Evolutionary conservation across 2,797 vertebrate species (phyloP), one percentile per base, ranked within the genome.

Genomic region (Necrosyrtes monachus): DNA sequence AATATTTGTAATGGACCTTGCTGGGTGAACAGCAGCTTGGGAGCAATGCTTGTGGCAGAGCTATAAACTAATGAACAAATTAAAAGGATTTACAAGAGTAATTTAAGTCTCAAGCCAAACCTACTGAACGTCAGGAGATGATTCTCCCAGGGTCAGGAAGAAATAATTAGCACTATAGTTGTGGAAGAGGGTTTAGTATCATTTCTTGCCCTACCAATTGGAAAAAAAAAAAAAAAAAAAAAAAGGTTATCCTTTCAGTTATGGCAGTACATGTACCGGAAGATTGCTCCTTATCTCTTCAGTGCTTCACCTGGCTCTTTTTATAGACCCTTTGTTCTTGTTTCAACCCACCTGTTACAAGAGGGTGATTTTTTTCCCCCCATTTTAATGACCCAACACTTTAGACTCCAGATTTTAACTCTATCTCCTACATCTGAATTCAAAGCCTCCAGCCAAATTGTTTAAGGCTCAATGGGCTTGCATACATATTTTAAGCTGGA

Each of bases 271-370:
- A 91, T 93, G 96, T 96, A 97, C 96, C 97, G 97, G 97, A 97
- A 97, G 98, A 97, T 97, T 96, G 93, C 93, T 97, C 93, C 98
- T 98, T 98, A 98, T 98, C 98, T 98, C 94, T 95, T 81, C 96
- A 92, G 94, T 96, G 96, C 96, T 97, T 96, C 97, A 98, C 97
- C 97, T 97, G 97, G 90, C 84, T 95, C 95, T 95, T 97, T 98
- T 98, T 98, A 98, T 97, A 94, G 97, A 88, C 69, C 94, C 98
- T 98, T 98, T 98, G 98, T 98, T 98, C 98, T 98, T 96, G 92
- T 94, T 97, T 98, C 97, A 97, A 97, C 95, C 96, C 96, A 98
- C 97, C 96, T 97, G 91, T 95, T 80, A 97, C 94, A 97, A 96
- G 86, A 86, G 69, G 35, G 70, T 54, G 53, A 33, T 56, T 82